Evolutionary conservation across 1,140 invertebrate species (phyloP).

Genomic region (Dendrolimus punctatus): DNA sequence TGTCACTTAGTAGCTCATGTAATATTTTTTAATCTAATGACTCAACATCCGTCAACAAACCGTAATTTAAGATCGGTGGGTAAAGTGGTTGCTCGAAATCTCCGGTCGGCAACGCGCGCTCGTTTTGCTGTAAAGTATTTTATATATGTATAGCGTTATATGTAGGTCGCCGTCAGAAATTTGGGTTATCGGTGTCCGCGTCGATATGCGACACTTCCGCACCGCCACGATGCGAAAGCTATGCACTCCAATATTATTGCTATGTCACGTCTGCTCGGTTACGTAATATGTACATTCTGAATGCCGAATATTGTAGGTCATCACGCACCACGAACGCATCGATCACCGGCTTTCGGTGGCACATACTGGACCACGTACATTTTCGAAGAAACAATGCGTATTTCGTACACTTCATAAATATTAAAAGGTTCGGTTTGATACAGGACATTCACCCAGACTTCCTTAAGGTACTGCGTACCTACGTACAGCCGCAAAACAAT

Average conservation of each 20-base stretch:
- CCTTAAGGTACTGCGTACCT: constrained; percentile 1
- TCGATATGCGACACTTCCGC: constrained; percentile 64
- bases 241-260: constrained; percentile 50
- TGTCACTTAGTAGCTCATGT: too few relatives aligned
- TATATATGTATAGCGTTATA: constrained; percentile 29
- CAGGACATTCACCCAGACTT: neutral
- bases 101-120: constrained; percentile 25
- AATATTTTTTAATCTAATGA: constrained; percentile 2
- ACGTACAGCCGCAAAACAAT: constrained; percentile 17
- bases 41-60: constrained; percentile 19
- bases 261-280: constrained; percentile 26
- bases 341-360: too few relatives aligned
- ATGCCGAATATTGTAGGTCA: constrained; percentile 33
- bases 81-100: constrained; percentile 21
- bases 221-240: constrained; percentile 42
- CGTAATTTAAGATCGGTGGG: constrained; percentile 13
- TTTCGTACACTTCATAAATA: too few relatives aligned
- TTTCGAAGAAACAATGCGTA: neutral
- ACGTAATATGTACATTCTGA: constrained; percentile 36
- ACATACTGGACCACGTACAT: too few relatives aligned
- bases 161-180: constrained; percentile 62
- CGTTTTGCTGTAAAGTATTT: constrained; percentile 35
- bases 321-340: constrained; percentile 22
- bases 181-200: constrained; percentile 66
- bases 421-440: too few relatives aligned